Percentiles rank a stretch among this genome's conserved stretches.
phyloP scores from a whole-genome alignment of 2,113 vertebrate genomes.

The Seriola dumerili region DNA sequence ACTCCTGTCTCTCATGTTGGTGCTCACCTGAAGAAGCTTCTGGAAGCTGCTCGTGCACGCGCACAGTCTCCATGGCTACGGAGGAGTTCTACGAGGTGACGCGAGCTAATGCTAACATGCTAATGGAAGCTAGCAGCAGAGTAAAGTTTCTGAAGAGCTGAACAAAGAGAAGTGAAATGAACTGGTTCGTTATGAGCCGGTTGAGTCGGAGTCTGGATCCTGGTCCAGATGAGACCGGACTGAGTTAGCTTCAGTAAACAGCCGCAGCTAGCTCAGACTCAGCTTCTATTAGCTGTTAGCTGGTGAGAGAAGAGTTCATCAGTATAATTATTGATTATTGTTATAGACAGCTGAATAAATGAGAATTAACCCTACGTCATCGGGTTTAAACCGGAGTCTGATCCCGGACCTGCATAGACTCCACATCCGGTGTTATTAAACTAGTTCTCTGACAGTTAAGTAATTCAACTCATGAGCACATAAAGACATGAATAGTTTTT shows the following conservation, averaged over 20 bases:
- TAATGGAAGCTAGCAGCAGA: constrained; percentile 42
- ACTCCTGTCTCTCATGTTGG: constrained; percentile 23
- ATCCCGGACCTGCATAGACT: no score
- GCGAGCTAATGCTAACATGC: constrained; percentile 57
- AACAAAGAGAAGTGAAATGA: background rate
- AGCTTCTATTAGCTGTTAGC: background rate
- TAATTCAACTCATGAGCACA: no score
- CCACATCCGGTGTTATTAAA: no score
- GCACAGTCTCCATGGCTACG: constrained; percentile 79
- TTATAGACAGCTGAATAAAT: background rate
- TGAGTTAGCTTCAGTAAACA: background rate
- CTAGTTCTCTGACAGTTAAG: no score
- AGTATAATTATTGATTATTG: background rate
- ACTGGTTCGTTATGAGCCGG: background rate
- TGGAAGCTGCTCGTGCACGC: constrained; percentile 46
- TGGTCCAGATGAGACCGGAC: background rate
- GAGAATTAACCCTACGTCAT: no score
- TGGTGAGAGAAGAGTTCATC: background rate
- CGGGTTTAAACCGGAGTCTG: no score
- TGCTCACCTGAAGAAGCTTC: constrained; percentile 30
- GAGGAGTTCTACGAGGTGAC: constrained; percentile 84
- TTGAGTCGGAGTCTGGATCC: background rate
- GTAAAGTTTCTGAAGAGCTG: constrained; percentile 3
- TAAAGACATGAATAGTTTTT: no score
- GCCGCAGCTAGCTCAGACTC: background rate